Percentiles rank a stretch among this genome's conserved stretches.
These are phyloP conservation scores for Scaeva pyrastri DNA, from an alignment of 2,888 invertebrate species.

Conservation along the genomic window DNA sequence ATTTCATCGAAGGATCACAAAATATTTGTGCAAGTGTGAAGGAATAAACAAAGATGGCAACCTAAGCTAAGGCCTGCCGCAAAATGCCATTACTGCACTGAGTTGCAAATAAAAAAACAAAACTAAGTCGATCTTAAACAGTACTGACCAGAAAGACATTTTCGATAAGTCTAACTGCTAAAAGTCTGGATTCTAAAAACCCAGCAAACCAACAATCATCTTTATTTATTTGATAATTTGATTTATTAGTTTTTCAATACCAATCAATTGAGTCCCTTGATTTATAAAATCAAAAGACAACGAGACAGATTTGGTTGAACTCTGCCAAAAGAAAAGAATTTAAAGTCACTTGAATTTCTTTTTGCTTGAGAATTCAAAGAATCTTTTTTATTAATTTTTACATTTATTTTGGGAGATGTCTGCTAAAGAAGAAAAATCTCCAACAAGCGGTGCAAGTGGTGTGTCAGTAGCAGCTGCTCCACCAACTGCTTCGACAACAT, in stretches of 20 bases:
- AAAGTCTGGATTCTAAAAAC: conserved; percentile 38
- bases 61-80: conserved; percentile 56
- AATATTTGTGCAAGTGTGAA: conserved; percentile 61
- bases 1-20: conserved; percentile 6
- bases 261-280: conserved; percentile 17
- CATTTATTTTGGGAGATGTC: conserved; percentile 78
- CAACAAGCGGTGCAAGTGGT: conserved; percentile 73
- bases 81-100: conserved; percentile 69
- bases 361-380: conserved; percentile 23
- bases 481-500: conserved; percentile 85
- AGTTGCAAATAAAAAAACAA: conserved; percentile 61
- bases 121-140: conserved; percentile 45
- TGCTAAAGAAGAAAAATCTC: conserved; percentile 81
- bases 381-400: not conserved
- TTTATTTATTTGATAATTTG: conserved; percentile 54
- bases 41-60: conserved; percentile 60
- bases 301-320: conserved; percentile 29
- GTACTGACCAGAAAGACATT: conserved; percentile 63
- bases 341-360: conserved; percentile 28
- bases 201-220: not conserved
- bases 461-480: conserved; percentile 63
- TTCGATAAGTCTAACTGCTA: conserved; percentile 57
- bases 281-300: conserved; percentile 36
- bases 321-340: conserved; percentile 34
- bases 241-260: conserved; percentile 40